Evolutionary conservation across 2,888 invertebrate genomes (phyloP), one percentile per base, ranked within the genome.

Genomic region (Leistus spinibarbis): DNA sequence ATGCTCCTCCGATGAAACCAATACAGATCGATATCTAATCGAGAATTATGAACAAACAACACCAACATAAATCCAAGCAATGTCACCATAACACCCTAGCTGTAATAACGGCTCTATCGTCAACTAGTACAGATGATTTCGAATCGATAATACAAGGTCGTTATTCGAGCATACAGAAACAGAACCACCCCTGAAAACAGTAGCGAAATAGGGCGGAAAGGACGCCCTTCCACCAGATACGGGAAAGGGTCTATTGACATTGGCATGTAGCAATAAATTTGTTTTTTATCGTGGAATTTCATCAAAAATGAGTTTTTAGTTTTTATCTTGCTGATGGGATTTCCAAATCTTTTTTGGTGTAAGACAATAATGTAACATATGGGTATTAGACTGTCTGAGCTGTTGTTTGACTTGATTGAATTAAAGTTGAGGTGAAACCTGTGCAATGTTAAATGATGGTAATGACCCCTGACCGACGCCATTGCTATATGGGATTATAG

Each of bases 331-430:
- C n/a, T n/a, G n/a, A n/a, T n/a, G n/a, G n/a, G n/a, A n/a, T n/a
- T n/a, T n/a, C n/a, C n/a, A n/a, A n/a, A n/a, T n/a, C n/a, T n/a
- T n/a, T n/a, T n/a, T n/a, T n/a, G n/a, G n/a, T n/a, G n/a, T n/a
- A n/a, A n/a, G n/a, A n/a, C n/a, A n/a, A n/a, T n/a, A n/a, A n/a
- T n/a, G n/a, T n/a, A n/a, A n/a, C n/a, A n/a, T n/a, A n/a, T n/a
- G n/a, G n/a, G n/a, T n/a, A n/a, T n/a, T n/a, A n/a, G n/a, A n/a
- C n/a, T n/a, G n/a, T n/a, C n/a, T n/a, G n/a, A n/a, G n/a, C n/a
- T n/a, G 60, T 22, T 20, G 60, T 60, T 60, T 5, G 71, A 54
- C 63, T 71, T 71, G 64, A 71, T 71, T 71, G 53, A 71, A 71
- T 54, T 40, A 23, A 63, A 54, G 54, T 71, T 71, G 63, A 62